These are phyloP conservation scores for Itoplectis maculator DNA, from an alignment of 2,888 invertebrate genomes.

Conservation along the genomic window DNA sequence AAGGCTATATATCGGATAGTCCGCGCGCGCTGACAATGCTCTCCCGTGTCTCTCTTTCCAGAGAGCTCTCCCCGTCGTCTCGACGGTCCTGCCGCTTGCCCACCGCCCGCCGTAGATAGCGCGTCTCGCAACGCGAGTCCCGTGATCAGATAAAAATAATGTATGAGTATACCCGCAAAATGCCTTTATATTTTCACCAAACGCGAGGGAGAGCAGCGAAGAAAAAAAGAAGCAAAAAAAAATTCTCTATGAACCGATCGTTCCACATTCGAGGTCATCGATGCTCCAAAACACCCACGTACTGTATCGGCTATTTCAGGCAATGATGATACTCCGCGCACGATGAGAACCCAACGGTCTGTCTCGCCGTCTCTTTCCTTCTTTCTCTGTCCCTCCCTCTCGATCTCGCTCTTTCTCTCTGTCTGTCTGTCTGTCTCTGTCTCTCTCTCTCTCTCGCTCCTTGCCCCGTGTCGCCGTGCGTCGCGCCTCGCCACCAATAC, in stretches of 20 bases:
- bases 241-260: constrained; percentile 64
- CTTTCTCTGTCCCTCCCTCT: constrained; percentile 24
- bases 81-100: background rate
- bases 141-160: constrained; percentile 63
- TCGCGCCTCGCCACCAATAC: constrained; percentile 18
- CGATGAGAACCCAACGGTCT: constrained; percentile 50
- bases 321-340: constrained; percentile 79
- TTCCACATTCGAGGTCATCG: constrained; percentile 72
- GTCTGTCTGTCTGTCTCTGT: background rate
- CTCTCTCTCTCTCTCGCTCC: background rate
- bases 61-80: constrained; percentile 10
- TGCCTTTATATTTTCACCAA: constrained; percentile 22
- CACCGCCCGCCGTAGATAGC: constrained; percentile 35
- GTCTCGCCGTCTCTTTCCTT: constrained; percentile 46
- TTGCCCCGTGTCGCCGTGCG: constrained; percentile 28
- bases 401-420: background rate
- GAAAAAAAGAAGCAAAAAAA: background rate
- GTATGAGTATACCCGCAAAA: background rate
- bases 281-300: constrained; percentile 71
- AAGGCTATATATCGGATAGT: constrained; percentile 31
- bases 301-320: constrained; percentile 80
- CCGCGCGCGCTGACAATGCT: constrained; percentile 23
- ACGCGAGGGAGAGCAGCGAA: constrained; percentile 13
- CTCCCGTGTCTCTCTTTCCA: constrained; percentile 15
- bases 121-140: constrained; percentile 34